A percentile compares a stretch with the other conserved stretches of the same genome.
Evolutionary conservation across 2,113 vertebrate genomes (phyloP).

Genomic region (Protomyctophum bolini): DNA sequence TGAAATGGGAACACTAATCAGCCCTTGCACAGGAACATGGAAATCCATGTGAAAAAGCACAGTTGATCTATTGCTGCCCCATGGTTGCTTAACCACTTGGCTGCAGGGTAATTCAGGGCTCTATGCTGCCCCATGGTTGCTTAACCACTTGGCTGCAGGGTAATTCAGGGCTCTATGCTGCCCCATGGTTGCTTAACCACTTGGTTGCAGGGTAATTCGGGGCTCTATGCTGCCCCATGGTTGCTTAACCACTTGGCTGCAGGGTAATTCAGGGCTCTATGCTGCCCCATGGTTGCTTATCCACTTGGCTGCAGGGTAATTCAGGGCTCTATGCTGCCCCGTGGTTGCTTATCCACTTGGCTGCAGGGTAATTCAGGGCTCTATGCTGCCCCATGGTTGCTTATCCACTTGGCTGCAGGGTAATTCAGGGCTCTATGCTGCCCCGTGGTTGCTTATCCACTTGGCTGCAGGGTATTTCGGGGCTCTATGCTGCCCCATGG

Average conservation of each 20-base stretch:
- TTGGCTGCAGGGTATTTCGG: too few relatives aligned
- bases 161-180: too few relatives aligned
- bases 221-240: neutral
- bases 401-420: too few relatives aligned
- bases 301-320: too few relatives aligned
- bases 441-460: neutral
- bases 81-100: neutral
- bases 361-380: too few relatives aligned
- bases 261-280: too few relatives aligned
- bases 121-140: neutral
- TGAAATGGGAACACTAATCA: neutral
- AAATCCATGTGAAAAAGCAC: neutral
- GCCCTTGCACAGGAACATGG: constrained; percentile 2
- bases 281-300: too few relatives aligned
- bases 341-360: neutral
- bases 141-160: neutral
- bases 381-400: neutral
- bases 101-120: too few relatives aligned
- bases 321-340: neutral
- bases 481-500: neutral
- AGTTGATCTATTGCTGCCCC: neutral
- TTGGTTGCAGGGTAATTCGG: too few relatives aligned
- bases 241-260: neutral
- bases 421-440: too few relatives aligned
- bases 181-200: too few relatives aligned